These are phyloP conservation scores for Hymenopus coronatus DNA, from an alignment of 2,888 invertebrate genomes.

Conservation along the genomic window DNA sequence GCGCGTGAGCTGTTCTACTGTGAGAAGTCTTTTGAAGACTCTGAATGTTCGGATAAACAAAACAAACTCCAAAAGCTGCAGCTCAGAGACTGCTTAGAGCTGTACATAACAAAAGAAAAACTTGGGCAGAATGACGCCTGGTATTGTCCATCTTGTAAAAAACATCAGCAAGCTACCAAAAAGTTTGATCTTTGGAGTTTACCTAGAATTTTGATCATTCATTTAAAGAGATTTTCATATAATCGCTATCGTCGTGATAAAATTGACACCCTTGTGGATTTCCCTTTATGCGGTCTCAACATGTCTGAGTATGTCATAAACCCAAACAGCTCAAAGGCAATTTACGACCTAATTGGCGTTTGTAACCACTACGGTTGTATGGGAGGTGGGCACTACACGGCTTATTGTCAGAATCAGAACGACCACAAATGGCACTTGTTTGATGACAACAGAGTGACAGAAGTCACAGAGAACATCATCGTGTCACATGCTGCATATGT, in stretches of 20 bases:
- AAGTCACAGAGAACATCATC: conserved; percentile 45
- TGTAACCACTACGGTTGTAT: conserved; percentile 55
- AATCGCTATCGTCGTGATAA: conserved; percentile 55
- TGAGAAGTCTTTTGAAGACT: not conserved
- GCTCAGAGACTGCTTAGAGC: conserved; percentile 39
- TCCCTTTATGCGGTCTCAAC: conserved; percentile 44
- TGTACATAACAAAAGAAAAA: too few relatives aligned
- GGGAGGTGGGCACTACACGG: conserved; percentile 52
- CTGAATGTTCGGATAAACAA: not conserved
- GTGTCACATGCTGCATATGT: conserved; percentile 53
- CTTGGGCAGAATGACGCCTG: conserved; percentile 50
- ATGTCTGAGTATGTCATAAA: conserved; percentile 50
- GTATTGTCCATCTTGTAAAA: conserved; percentile 58
- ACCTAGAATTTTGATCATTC: conserved; percentile 56
- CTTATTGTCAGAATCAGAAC: conserved; percentile 50
- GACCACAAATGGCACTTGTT: conserved; percentile 51
- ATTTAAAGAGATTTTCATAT: conserved; percentile 59
- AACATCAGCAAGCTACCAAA: conserved; percentile 57
- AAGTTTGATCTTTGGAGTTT: conserved; percentile 59
- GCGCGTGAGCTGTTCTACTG: not conserved
- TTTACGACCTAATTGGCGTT: conserved; percentile 54
- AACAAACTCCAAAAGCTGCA: conserved; percentile 28
- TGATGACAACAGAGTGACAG: conserved; percentile 51
- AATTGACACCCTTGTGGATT: conserved; percentile 53
- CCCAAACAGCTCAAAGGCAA: conserved; percentile 41